These are phyloP conservation scores for Meandrina meandrites DNA, from an alignment of 92 coral and sea anemone species.

Conservation along the genomic window DNA sequence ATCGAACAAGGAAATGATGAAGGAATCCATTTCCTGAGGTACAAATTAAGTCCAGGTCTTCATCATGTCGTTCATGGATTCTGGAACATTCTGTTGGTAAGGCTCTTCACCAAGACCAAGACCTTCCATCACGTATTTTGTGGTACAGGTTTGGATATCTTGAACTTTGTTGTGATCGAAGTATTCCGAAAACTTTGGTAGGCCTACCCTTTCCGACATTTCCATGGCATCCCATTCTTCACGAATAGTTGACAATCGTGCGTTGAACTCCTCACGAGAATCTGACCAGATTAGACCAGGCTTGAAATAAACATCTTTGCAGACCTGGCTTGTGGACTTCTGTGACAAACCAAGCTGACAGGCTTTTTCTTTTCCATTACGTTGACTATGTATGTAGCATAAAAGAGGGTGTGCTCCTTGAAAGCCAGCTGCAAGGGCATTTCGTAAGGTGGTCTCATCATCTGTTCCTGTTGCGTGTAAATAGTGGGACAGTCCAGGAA, in stretches of 20 bases:
- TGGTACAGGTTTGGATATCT: constrained; percentile 53
- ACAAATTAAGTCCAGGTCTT: constrained; percentile 55
- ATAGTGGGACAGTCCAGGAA: constrained; percentile 65
- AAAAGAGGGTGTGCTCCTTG: constrained; percentile 48
- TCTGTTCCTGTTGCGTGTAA: constrained; percentile 63
- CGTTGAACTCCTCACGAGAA: constrained; percentile 36
- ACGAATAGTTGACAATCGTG: constrained; percentile 12
- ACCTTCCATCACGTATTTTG: constrained; percentile 43
- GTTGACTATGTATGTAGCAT: constrained; percentile 57
- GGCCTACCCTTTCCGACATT: constrained; percentile 37
- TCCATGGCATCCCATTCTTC: constrained; percentile 51
- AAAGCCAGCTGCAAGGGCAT: constrained; percentile 66
- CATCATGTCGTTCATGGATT: constrained; percentile 54
- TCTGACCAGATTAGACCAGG: constrained; percentile 41
- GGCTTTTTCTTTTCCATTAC: constrained; percentile 47
- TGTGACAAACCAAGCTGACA: constrained; percentile 48
- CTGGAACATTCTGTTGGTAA: constrained; percentile 52
- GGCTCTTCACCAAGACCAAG: constrained; percentile 56
- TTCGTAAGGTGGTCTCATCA: constrained; percentile 50
- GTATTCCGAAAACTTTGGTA: constrained; percentile 43
- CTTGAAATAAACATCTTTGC: constrained; percentile 24
- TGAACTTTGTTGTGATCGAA: constrained; percentile 43
- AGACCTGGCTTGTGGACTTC: constrained; percentile 28
- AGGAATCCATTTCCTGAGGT: constrained; percentile 57
- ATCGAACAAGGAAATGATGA: constrained; percentile 49